Conservation (phyloP, 2,113 vertebrate genomes). For the Pampusana beccarii region DNA sequence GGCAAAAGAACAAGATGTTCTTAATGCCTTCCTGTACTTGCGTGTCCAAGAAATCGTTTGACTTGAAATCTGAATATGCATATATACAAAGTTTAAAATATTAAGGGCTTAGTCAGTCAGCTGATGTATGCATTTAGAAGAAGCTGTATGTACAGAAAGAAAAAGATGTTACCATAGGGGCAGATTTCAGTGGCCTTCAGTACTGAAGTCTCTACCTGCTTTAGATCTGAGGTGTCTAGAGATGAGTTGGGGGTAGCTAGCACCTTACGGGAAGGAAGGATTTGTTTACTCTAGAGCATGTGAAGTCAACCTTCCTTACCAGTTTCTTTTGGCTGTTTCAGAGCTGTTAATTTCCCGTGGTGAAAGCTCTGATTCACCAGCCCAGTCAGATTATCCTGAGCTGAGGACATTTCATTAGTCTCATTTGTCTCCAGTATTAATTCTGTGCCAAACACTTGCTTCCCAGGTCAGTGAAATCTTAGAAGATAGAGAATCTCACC, state of each 20-base stretch:
- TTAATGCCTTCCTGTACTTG: neutral
- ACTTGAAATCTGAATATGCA: neutral
- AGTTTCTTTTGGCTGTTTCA: neutral
- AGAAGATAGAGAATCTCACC: neutral
- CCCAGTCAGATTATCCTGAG: neutral
- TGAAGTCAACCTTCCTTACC: neutral
- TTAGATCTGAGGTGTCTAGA: neutral
- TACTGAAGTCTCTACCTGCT: neutral
- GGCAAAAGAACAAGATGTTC: neutral
- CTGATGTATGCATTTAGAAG: neutral
- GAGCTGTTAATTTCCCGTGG: conserved; percentile 7
- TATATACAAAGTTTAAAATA: neutral
- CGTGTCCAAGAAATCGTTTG: neutral
- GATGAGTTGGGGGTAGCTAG: neutral
- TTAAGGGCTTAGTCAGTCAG: neutral
- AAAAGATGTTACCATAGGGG: neutral
- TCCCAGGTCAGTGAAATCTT: neutral
- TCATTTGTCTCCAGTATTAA: neutral
- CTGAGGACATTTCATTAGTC: neutral
- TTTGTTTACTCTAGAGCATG: neutral
- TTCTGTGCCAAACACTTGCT: neutral
- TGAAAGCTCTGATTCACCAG: neutral
- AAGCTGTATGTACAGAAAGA: neutral
- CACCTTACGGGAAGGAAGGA: neutral
- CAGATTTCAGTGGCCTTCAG: neutral